Percentiles rank a stretch among this genome's conserved stretches.
phyloP scores from a whole-genome alignment of 2,888 invertebrate genomes.

The Orthosia incerta region DNA sequence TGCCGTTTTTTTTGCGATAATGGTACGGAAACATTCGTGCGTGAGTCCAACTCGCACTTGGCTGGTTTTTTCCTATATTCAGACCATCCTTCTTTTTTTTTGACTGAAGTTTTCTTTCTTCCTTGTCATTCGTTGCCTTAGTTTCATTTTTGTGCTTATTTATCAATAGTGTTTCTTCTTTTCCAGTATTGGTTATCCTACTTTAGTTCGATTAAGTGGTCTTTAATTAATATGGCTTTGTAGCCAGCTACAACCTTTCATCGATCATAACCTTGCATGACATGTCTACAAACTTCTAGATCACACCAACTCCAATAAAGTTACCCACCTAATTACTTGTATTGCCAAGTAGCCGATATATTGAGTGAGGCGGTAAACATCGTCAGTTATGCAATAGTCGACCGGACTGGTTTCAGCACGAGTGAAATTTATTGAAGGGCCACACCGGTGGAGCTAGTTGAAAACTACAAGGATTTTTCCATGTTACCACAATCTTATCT shows the following conservation, averaged over 20 bases:
- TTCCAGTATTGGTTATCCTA: too few relatives aligned
- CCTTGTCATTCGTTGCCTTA: too few relatives aligned
- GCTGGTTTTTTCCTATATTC: too few relatives aligned
- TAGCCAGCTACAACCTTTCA: not conserved
- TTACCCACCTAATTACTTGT: slow-evolving; percentile 7
- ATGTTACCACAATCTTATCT: slow-evolving; percentile 10
- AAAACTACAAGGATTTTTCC: slow-evolving; percentile 57
- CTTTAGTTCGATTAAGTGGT: too few relatives aligned
- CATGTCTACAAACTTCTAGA: not conserved
- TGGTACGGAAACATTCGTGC: too few relatives aligned
- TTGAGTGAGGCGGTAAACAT: slow-evolving; percentile 38
- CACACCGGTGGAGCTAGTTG: slow-evolving; percentile 47
- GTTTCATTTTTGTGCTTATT: too few relatives aligned
- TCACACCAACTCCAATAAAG: not conserved
- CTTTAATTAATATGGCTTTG: too few relatives aligned
- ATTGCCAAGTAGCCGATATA: slow-evolving; percentile 35
- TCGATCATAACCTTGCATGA: not conserved
- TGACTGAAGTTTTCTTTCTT: too few relatives aligned
- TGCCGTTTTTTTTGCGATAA: too few relatives aligned
- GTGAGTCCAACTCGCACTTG: too few relatives aligned
- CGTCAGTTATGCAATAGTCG: slow-evolving; percentile 42
- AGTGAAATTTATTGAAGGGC: slow-evolving; percentile 60
- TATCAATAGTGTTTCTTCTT: too few relatives aligned
- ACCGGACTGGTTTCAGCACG: slow-evolving; percentile 60
- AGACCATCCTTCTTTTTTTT: too few relatives aligned